A percentile compares a stretch with the other conserved stretches of the same genome.
phyloP scores from a whole-genome alignment of 2,888 invertebrate genomes.

The Eudasyphora cyanicolor region DNA sequence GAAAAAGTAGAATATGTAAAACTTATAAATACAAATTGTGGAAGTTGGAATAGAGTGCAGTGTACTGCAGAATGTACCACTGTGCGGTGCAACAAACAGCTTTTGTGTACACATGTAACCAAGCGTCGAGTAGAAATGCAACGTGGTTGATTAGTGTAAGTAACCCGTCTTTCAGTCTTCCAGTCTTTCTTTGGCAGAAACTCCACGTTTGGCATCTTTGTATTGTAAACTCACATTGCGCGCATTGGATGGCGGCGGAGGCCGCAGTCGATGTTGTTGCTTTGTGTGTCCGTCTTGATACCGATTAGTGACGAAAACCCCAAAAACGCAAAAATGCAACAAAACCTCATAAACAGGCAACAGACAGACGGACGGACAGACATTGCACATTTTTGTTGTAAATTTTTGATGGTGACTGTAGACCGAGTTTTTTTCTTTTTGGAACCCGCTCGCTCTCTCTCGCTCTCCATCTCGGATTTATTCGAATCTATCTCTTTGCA shows the following conservation, averaged over 20 bases:
- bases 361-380: background rate
- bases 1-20: no score
- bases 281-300: slow-evolving; percentile 50
- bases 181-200: slow-evolving; percentile 40
- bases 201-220: slow-evolving; percentile 63
- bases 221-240: slow-evolving; percentile 47
- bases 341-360: slow-evolving; percentile 45
- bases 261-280: background rate
- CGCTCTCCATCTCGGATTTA: background rate
- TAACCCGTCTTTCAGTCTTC: no score
- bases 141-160: background rate
- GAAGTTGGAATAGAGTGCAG: no score
- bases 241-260: slow-evolving; percentile 37
- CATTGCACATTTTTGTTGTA: slow-evolving; percentile 39
- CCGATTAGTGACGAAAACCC: slow-evolving; percentile 64
- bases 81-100: slow-evolving; percentile 3
- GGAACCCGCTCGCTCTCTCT: no score
- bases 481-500: background rate
- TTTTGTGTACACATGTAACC: background rate
- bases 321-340: slow-evolving; percentile 61
- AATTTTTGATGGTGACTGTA: slow-evolving; percentile 15
- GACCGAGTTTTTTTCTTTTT: background rate
- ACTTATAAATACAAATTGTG: no score
- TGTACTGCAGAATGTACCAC: background rate
- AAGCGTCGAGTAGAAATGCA: background rate